Evolutionary conservation across 2,888 invertebrate genomes (phyloP), one percentile per base, ranked within the genome.

Genomic region (Scrobipalpa atriplicella): DNA sequence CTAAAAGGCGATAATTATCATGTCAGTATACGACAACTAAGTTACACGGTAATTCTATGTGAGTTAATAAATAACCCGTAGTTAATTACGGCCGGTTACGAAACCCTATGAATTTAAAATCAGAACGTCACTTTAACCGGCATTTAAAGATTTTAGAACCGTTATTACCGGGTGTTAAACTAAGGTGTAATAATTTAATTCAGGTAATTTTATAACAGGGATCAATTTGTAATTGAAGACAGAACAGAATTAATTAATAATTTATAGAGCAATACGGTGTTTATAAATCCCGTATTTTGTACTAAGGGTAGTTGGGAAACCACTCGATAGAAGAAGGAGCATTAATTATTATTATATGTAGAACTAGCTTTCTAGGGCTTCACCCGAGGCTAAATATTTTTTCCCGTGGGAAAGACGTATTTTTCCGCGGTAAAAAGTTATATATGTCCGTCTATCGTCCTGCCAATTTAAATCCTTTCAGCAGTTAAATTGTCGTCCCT

Each of bases 61-160:
- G 1, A 36, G 10, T 10, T 16, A 62, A 41, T 62, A 19, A 62
- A 41, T 41, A 41, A 39, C 8, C 16, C 38, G 8, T 38, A 38
- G 29, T 62, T 47, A 62, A 47, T 62, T 62, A 21, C 5, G 7
- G 5, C 43, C 38, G 29, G 63, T 63, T 63, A 52, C 51, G 38
- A 38, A n/a, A 52, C 10, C 16, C 67, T 58, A 67, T 73, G 68
- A 71, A 73, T 73, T 65, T 58, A 36, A 67, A 68, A 73, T 67
- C 9, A 47, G 47, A 61, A 51, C 19, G 61, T 54, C 29, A 18
- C 62, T 56, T n/a, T 56, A 68, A 64, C 64, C 47, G 52, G 21
- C 29, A 56, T 56, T 66, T 68, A 66, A 66, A 54, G 11, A 8
- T 64, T 52, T 18, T 47, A 47, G 38, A 62, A 56, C 64, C 65